Evolutionary conservation across 2,113 vertebrate genomes (phyloP), one percentile per base, ranked within the genome.

Genomic region (Ammodytes marinus): DNA sequence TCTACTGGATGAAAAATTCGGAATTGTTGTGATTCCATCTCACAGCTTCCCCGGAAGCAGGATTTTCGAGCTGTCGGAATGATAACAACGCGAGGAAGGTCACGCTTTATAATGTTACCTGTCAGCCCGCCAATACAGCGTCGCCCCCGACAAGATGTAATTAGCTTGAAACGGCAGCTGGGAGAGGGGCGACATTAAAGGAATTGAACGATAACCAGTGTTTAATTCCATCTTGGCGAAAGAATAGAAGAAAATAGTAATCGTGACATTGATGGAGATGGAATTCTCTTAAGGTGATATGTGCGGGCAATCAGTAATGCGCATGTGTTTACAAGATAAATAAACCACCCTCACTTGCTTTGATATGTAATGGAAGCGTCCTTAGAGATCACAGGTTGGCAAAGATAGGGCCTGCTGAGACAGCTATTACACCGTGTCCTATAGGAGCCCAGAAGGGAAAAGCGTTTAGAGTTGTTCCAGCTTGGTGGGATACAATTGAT

Each of bases 91-190:
- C 47, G 7, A 65, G 76, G 90, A 92, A 94, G 91, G 90, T 92
- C 91, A 91, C 50, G 43, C 90, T 93, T 90, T 90, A 89, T 91
- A 91, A 88, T 90, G 92, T 86, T 94, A 93, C 90, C 93, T 91
- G 91, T 94, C 92, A 92, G 84, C 77, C 83, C 82, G 92, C 91
- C 92, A 92, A 87, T 68, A 80, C 85, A 85, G 84, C 77, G 46
- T 89, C n/a, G 61, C 89, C 86, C 85, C 59, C 68, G 84, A 89
- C 86, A 82, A 88, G 92, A 93, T 90, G 89, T 90, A 92, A 94
- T 94, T 93, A 93, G 90, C 88, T 88, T 79, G 89, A 91, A 93
- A 89, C 65, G 69, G 81, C 85, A 82, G 87, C 27, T 2, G 72
- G 61, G 78, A 85, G 83, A 55, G 87, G 86, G 74, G 81, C 77